phyloP scores from a whole-genome alignment of 1,140 invertebrate genomes.

The Lasioglossum baleicum region DNA sequence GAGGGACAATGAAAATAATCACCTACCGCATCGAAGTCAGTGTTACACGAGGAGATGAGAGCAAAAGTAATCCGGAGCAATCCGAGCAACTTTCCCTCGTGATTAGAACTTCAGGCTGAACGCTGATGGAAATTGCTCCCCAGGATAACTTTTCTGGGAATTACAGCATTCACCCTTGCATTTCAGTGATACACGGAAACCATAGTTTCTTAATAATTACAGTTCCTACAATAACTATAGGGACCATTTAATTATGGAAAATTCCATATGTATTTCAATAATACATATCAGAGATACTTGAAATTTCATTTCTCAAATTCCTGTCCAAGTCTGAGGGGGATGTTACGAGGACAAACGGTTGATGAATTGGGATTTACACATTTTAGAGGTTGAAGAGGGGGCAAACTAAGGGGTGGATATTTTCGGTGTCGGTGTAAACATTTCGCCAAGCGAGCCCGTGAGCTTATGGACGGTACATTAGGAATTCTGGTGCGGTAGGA shows the following conservation, averaged over 20 bases:
- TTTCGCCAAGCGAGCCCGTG: background rate
- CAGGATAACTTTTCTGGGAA: background rate
- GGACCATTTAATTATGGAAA: no score
- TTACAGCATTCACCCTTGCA: background rate
- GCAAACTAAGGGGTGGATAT: no score
- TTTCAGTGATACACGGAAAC: no score
- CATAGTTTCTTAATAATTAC: no score
- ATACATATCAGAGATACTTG: no score
- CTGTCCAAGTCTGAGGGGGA: no score
- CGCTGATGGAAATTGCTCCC: constrained; percentile 8
- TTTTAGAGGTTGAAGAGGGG: no score
- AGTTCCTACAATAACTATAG: no score
- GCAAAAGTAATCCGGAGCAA: constrained; percentile 3
- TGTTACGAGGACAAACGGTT: no score
- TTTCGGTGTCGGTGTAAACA: background rate
- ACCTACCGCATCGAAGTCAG: background rate
- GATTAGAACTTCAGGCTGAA: constrained; percentile 6
- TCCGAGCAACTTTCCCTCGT: background rate
- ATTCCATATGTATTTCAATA: no score
- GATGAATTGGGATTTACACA: no score
- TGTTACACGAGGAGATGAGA: background rate
- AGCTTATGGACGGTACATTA: constrained; percentile 42
- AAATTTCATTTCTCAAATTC: no score
- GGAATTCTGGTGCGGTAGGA: constrained; percentile 50
- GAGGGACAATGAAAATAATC: background rate